A percentile compares a stretch with the other conserved stretches of the same genome.
These are phyloP conservation scores for Liposcelis brunnea DNA, from an alignment of 2,888 invertebrate species.

Conservation along the genomic window DNA sequence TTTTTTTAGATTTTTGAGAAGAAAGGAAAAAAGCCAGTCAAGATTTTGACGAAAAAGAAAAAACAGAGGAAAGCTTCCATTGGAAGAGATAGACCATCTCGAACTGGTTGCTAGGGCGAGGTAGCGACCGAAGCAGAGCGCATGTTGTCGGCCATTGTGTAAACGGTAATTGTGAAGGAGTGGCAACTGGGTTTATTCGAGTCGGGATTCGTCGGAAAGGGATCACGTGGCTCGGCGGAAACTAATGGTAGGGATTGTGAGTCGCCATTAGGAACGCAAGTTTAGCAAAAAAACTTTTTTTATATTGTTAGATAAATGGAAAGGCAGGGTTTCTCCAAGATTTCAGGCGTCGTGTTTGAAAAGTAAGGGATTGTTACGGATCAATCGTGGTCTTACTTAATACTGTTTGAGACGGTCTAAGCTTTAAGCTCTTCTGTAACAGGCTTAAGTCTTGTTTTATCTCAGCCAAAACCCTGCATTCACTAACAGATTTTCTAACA, in stretches of 20 bases:
- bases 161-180: not conserved
- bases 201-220: not conserved
- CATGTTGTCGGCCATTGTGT: conserved; percentile 5
- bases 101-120: not conserved
- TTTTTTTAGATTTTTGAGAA: not conserved
- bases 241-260: not conserved
- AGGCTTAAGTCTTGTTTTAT: conserved; percentile 16
- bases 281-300: conserved; percentile 5
- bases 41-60: conserved; percentile 16
- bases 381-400: conserved; percentile 13
- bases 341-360: conserved; percentile 6
- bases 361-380: conserved; percentile 11
- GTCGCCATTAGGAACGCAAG: conserved; percentile 8
- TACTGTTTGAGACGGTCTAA: conserved; percentile 15
- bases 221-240: no score
- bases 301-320: conserved; percentile 7
- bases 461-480: conserved; percentile 11
- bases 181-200: not conserved
- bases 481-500: conserved; percentile 7
- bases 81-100: not conserved
- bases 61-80: conserved; percentile 11
- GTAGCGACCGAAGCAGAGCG: not conserved
- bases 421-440: conserved; percentile 16
- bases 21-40: not conserved
- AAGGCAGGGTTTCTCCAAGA: conserved; percentile 9